Percentiles rank a stretch among this genome's conserved stretches.
phyloP scores from a whole-genome alignment of 2,888 invertebrate genomes.

The Magallana nippona region DNA sequence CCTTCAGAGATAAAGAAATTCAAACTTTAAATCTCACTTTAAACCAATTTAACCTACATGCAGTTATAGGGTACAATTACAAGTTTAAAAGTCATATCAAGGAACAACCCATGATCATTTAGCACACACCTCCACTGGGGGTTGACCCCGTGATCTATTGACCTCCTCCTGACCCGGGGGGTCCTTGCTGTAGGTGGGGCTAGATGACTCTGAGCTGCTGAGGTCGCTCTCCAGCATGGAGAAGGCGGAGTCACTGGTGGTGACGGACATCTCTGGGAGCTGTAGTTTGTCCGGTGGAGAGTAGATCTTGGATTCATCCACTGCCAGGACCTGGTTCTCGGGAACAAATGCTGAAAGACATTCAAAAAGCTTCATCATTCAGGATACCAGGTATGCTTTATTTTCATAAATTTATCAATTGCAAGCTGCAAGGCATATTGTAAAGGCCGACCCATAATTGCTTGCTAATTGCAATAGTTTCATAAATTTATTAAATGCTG shows the following conservation, averaged over 20 bases:
- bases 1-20: not conserved
- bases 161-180: conserved; percentile 28
- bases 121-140: conserved; percentile 49
- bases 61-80: too few relatives aligned
- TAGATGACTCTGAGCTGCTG: conserved; percentile 72
- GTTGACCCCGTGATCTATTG: conserved; percentile 13
- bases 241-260: conserved; percentile 79
- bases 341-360: conserved; percentile 67
- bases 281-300: conserved; percentile 94
- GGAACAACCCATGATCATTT: not conserved
- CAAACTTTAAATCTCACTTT: not conserved
- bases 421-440: too few relatives aligned
- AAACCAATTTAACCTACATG: not conserved
- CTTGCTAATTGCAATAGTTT: too few relatives aligned
- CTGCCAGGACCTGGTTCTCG: conserved; percentile 77
- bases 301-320: conserved; percentile 84
- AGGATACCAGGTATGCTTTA: too few relatives aligned
- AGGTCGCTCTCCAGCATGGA: conserved; percentile 76
- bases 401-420: too few relatives aligned
- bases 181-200: conserved; percentile 66
- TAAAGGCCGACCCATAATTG: too few relatives aligned
- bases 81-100: not conserved
- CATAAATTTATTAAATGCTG: too few relatives aligned
- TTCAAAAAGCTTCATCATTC: not conserved
- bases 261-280: conserved; percentile 85